Base-by-base conservation (phyloP, 2,797 vertebrate species). In the Cyclura pinguis region DNA sequence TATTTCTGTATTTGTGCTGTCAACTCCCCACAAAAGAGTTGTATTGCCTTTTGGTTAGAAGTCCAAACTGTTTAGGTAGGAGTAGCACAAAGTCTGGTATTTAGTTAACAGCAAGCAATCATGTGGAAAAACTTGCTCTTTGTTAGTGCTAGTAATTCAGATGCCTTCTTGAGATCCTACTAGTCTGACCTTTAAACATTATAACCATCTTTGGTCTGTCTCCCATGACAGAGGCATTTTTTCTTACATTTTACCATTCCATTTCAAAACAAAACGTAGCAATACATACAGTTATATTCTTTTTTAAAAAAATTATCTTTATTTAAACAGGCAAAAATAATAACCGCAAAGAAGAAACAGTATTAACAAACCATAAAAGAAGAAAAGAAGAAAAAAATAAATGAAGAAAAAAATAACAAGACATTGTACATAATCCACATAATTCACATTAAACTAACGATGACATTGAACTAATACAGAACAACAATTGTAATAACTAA, bases 21-120 rank as follows among this genome's bases (percentile, higher is more conserved):
- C 57, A 27, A 76, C 13, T 52, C 52, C 52, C 52, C 9, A 8
- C 10, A 8, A 52, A 52, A 52, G 6, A 52, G 7, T 52, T 52
- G 52, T 52, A 52, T 47, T 88, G 22, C 80, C 93, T 3, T 35
- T 80, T 73, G 88, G 73, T 67, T 73, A 90, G 62, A 80, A 94
- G 89, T 83, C 72, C 87, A 78, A 92, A 32, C 81, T 76, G 24
- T 2, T 1, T 88, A 84, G 5, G 42, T 0, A 4, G 0, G 5
- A 4, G 8, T 8, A 90, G 50, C 73, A 69, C 73, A 35, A 2
- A 0, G 22, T 88, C 89, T 95, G 86, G 47, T 77, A 42, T 91
- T 91, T 27, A 84, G 87, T 81, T 92, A 88, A 59, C 87, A 87
- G 32, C 3, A 42, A 69, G 42, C 14, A 74, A 1, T 27, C 80